Evolutionary conservation across 2,888 invertebrate genomes (phyloP).

Genomic region (Cactoblastis cactorum): DNA sequence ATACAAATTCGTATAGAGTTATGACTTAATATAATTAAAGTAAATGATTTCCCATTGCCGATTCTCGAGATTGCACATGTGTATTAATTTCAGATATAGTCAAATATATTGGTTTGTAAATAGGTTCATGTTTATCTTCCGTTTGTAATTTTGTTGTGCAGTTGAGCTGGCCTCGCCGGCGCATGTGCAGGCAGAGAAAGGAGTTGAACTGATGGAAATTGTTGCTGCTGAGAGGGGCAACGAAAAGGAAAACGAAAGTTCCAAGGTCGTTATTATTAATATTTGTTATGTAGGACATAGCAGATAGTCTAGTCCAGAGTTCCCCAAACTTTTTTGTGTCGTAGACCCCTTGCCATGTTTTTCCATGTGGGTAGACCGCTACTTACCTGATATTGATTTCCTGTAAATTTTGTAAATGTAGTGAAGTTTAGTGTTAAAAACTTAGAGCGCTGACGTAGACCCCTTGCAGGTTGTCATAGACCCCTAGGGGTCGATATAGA

Average conservation of each 20-base stretch:
- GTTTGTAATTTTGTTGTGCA: conserved; percentile 42
- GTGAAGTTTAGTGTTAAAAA: too few species aligned
- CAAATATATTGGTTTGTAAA: conserved; percentile 15
- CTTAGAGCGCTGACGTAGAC: too few species aligned
- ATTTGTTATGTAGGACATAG: too few species aligned
- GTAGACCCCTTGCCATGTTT: too few species aligned
- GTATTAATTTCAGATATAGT: conserved; percentile 38
- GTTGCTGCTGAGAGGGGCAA: conserved; percentile 24
- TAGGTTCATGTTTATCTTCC: conserved; percentile 42
- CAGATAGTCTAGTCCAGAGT: too few species aligned
- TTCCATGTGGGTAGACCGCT: too few species aligned
- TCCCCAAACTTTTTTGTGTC: too few species aligned
- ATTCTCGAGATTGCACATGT: conserved; percentile 19
- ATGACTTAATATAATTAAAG: conserved; percentile 21
- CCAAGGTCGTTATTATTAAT: not conserved
- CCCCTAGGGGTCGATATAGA: too few species aligned
- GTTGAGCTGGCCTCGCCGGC: conserved; percentile 33
- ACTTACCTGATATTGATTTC: too few species aligned
- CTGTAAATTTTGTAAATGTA: too few species aligned
- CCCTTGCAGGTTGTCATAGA: too few species aligned
- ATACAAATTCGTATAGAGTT: conserved; percentile 12
- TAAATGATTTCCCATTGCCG: conserved; percentile 22
- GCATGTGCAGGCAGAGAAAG: conserved; percentile 28
- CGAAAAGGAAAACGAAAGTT: conserved; percentile 38
- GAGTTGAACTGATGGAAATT: conserved; percentile 38